Evolutionary conservation across 2,888 invertebrate species (phyloP), one percentile per base, ranked within the genome.

Genomic region (Drosophila borborema): DNA sequence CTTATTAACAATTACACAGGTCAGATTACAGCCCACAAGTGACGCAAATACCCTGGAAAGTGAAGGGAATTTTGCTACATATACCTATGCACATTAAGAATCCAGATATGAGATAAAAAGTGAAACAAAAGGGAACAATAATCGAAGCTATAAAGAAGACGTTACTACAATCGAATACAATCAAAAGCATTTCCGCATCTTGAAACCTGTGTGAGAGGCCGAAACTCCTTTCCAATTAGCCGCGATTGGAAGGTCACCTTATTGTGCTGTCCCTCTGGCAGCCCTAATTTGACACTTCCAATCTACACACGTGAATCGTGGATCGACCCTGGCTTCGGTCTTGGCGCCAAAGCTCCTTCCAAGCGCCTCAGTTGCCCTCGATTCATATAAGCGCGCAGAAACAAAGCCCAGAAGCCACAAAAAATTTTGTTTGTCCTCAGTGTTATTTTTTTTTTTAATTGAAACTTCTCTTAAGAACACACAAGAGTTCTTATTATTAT

Each of bases 381-480:
- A 67, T 61, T 65, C 61, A 48, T 31, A 62, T 40, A 70, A 28
- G 41, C 66, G 58, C 77, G 61, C 67, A 45, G 77, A 62, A 75
- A 66, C 62, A 38, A 49, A 69, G 31, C 23, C 61, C 64, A 79
- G 66, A 65, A 80, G 60, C 60, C 77, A 58, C 48, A 41, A 61
- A 41, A 61, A 20, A 72, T 70, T 72, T 84, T 81, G 79, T 81
- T 78, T 81, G 85, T 84, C 79, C 72, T 84, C 55, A 77, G 75
- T 81, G 85, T 77, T 77, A 61, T 77, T 64, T 67, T 70, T 66
- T 67, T 67, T 70, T 72, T 62, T 51, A 66, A 54, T 69, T 41
- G 51, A 62, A 65, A 34, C 40, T 43, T 64, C 53, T n/a, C 12
- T 40, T 14, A 54, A 23, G 40, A 71, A 40, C 54, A 78, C 66